Conservation (phyloP, 1,140 invertebrate species). For the Pogonus chalceus region DNA sequence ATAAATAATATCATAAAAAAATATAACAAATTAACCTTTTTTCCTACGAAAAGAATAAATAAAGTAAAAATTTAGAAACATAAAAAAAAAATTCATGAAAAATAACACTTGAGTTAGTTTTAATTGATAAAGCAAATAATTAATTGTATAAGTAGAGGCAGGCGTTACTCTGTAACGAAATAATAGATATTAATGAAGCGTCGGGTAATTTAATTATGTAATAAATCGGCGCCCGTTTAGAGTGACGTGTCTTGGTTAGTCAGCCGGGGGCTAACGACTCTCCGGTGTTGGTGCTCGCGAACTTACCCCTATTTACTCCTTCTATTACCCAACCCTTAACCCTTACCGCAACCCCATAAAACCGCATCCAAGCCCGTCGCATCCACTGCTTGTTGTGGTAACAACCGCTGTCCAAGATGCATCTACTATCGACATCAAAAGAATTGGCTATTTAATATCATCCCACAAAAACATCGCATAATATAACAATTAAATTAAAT, state of each 20-base stretch:
- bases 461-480: too few relatives aligned
- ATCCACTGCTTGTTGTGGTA: background rate
- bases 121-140: slow-evolving; percentile 9
- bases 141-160: slow-evolving; percentile 8
- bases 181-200: slow-evolving; percentile 24
- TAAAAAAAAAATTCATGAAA: too few relatives aligned
- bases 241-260: slow-evolving; percentile 1
- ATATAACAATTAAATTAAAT: too few relatives aligned
- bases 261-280: background rate
- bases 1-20: slow-evolving; percentile 3
- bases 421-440: background rate
- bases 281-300: too few relatives aligned
- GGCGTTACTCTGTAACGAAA: slow-evolving; percentile 10
- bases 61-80: too few relatives aligned
- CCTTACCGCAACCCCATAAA: background rate
- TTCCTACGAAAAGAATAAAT: too few relatives aligned
- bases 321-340: background rate
- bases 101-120: background rate
- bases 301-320: too few relatives aligned
- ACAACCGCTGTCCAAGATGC: background rate
- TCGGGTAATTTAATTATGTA: slow-evolving; percentile 23
- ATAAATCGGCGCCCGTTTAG: slow-evolving; percentile 17
- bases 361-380: background rate
- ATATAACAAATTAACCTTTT: slow-evolving; percentile 3
- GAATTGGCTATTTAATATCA: too few relatives aligned